Conservation (phyloP, 2,113 vertebrate species). For the Taurulus bubalis region DNA sequence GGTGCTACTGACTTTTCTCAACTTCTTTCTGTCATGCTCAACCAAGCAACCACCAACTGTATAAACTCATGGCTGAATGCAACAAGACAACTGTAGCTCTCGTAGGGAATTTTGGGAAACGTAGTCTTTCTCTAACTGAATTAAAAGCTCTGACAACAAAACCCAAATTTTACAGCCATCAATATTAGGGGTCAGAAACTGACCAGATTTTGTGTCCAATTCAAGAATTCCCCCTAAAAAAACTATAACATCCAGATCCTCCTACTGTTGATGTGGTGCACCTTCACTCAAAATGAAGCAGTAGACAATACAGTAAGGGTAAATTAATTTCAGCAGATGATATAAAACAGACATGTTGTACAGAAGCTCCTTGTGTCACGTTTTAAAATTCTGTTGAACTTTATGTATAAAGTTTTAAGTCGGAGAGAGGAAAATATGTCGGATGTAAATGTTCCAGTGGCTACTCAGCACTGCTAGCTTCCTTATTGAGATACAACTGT, state of each 20-base stretch:
- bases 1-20: background rate
- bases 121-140: background rate
- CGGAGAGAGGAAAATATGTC: background rate
- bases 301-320: background rate
- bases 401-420: background rate
- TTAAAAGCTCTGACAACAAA: background rate
- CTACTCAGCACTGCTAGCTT: slow-evolving; percentile 1
- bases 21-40: background rate
- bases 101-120: background rate
- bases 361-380: background rate
- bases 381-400: background rate
- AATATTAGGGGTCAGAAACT: background rate
- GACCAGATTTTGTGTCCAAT: background rate
- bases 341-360: background rate
- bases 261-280: background rate
- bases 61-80: slow-evolving; percentile 24
- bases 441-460: background rate
- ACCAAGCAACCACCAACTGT: background rate
- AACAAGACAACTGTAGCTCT: slow-evolving; percentile 19
- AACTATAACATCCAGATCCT: slow-evolving; percentile 12
- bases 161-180: background rate
- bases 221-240: background rate
- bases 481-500: background rate
- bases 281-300: background rate
- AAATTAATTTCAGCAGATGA: background rate